Percentiles rank a stretch among this genome's conserved stretches.
phyloP scores from a whole-genome alignment of 2,113 vertebrate genomes.

The Chrysemys picta region DNA sequence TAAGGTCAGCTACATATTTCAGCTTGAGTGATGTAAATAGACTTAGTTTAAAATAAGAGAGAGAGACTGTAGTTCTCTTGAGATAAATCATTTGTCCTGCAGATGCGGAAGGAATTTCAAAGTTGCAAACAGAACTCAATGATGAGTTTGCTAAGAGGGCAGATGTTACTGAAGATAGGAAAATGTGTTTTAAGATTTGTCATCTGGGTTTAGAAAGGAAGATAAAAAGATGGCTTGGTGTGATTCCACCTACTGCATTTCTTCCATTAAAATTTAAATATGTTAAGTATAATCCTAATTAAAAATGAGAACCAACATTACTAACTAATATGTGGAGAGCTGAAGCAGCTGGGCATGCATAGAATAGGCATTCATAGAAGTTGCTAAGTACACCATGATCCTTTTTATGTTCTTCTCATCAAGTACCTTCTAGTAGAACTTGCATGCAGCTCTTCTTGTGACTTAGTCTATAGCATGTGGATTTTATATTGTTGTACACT shows the following conservation, averaged over 20 bases:
- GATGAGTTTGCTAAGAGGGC: background rate
- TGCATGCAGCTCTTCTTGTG: background rate
- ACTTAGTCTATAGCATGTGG: background rate
- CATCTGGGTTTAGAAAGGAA: background rate
- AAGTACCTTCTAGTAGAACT: background rate
- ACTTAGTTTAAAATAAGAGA: slow-evolving; percentile 38
- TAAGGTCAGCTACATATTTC: background rate
- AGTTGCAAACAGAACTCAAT: background rate
- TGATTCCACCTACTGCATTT: background rate
- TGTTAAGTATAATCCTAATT: background rate
- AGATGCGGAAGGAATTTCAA: background rate
- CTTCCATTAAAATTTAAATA: background rate
- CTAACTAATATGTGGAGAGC: accelerated
- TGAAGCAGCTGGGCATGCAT: background rate
- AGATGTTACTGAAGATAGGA: slow-evolving; percentile 5
- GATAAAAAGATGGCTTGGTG: background rate
- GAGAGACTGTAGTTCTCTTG: background rate
- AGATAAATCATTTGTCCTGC: background rate
- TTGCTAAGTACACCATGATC: background rate
- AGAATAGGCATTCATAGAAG: background rate
- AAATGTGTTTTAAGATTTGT: background rate
- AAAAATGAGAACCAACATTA: background rate
- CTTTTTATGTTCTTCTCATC: background rate
- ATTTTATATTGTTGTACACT: background rate
- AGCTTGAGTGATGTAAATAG: background rate